Base-by-base conservation (phyloP, 1,140 invertebrate genomes). In the Papilio polyxenes region DNA sequence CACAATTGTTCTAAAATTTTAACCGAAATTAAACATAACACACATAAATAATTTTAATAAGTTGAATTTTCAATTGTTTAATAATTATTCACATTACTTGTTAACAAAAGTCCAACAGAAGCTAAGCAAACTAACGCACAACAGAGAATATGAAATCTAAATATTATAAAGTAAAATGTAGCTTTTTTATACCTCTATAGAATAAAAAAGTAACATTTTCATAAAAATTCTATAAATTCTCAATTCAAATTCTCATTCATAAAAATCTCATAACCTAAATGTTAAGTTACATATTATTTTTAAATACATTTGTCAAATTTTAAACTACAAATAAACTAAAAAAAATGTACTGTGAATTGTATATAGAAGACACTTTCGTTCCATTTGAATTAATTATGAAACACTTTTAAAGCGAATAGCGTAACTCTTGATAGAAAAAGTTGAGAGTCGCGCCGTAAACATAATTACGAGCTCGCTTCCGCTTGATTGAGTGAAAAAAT, bases 381-480 rank as follows among this genome's bases (percentile, higher is more conserved):
- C 15, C 17, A 53, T 77, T 77, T 23, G 20, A 77, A 77, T 51
- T 77, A 77, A 77, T 77, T 83, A 85, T 83, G 78, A 85, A 85
- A 85, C 82, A 82, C 77, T 79, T 81, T 82, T n/a, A 75, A 75
- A 83, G 62, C 31, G 53, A 81, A 75, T 51, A 75, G 75, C 72
- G 78, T 48, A 85, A 85, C 82, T 85, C 83, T 85, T 83, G 82
- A 85, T 85, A 85, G 84, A 85, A 85, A 85, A 85, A 85, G 84
- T 85, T 85, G 77, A 31, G 59, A 72, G 17, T 53, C 78, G 56
- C 77, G 75, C 82, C 78, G 81, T 83, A 85, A 85, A 85, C 83
- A 85, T 79, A 83, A 85, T 83, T 83, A 85, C 44, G 75, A 72
- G 17, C 3, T 59, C 82, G 76, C 81, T 85, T 65, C 75, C 49